Evolutionary conservation across 2,888 invertebrate genomes (phyloP).

Genomic region (Scelioninae gen. 1): DNA sequence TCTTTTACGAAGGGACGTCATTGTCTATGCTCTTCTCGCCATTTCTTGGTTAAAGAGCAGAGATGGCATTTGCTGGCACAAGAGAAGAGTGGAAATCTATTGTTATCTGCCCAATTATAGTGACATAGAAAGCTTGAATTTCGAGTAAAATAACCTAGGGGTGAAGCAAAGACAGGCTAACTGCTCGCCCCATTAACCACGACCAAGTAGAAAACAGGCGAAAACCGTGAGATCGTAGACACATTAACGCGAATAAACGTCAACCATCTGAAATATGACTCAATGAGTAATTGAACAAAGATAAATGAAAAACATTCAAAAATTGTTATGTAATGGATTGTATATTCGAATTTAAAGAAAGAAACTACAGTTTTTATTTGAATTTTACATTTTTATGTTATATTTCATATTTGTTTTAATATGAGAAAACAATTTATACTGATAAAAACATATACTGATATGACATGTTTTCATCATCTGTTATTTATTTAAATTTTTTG

Average conservation of each 20-base stretch:
- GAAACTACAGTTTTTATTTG: too few relatives aligned
- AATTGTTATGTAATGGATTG: too few relatives aligned
- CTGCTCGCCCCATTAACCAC: constrained; percentile 67
- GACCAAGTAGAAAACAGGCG: constrained; percentile 67
- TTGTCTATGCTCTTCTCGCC: constrained; percentile 60
- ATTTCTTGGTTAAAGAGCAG: constrained; percentile 66
- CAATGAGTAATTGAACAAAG: constrained; percentile 48
- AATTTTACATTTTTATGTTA: too few relatives aligned
- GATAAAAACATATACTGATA: too few relatives aligned
- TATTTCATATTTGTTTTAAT: too few relatives aligned
- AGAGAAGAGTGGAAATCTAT: constrained; percentile 70
- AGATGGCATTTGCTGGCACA: constrained; percentile 45
- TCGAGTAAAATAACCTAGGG: constrained; percentile 60
- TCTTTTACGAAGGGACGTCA: constrained; percentile 54
- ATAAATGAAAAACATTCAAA: constrained; percentile 29
- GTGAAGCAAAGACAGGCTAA: constrained; percentile 67
- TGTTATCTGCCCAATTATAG: constrained; percentile 74
- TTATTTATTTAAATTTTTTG: too few relatives aligned
- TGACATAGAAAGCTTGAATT: constrained; percentile 69
- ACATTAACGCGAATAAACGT: constrained; percentile 68
- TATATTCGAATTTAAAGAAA: too few relatives aligned
- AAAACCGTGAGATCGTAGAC: constrained; percentile 63
- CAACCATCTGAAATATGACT: constrained; percentile 53
- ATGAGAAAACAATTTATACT: too few relatives aligned
- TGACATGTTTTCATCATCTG: too few relatives aligned